These are phyloP conservation scores for Epinotia ramella DNA, from an alignment of 2,888 invertebrate genomes.

Conservation along the genomic window DNA sequence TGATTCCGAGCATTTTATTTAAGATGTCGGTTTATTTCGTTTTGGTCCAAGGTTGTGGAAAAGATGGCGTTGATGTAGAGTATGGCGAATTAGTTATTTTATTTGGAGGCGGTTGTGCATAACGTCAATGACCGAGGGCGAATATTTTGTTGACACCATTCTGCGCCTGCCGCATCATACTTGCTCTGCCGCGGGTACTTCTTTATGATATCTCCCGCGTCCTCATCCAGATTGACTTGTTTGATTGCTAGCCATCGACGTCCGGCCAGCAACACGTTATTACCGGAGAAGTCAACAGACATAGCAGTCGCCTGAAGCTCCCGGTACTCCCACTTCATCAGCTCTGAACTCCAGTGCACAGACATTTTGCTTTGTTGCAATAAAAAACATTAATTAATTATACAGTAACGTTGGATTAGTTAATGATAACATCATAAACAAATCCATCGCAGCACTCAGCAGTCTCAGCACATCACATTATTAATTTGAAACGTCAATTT, in stretches of 20 bases:
- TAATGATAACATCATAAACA: too few species aligned
- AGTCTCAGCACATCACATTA: too few species aligned
- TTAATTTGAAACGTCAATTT: too few species aligned
- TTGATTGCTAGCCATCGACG: slow-evolving; percentile 91
- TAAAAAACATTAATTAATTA: background rate
- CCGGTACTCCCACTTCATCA: slow-evolving; percentile 89
- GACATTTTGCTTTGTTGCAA: slow-evolving; percentile 60
- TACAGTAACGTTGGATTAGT: too few species aligned
- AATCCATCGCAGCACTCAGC: too few species aligned
- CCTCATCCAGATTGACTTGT: slow-evolving; percentile 89
- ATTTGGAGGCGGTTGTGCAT: background rate
- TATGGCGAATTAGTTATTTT: background rate
- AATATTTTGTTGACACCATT: slow-evolving; percentile 93
- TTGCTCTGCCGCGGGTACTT: slow-evolving; percentile 95
- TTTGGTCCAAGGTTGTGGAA: background rate
- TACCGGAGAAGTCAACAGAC: slow-evolving; percentile 95
- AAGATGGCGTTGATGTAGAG: background rate
- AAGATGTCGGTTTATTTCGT: slow-evolving; percentile 13
- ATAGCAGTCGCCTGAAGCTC: slow-evolving; percentile 96
- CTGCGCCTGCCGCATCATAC: slow-evolving; percentile 96
- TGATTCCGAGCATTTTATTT: slow-evolving; percentile 50
- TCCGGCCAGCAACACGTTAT: slow-evolving; percentile 94
- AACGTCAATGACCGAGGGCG: background rate
- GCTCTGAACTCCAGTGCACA: slow-evolving; percentile 82
- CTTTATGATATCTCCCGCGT: slow-evolving; percentile 87